Evolutionary conservation across 2,797 vertebrate genomes (phyloP).

Genomic region (Nasua narica): DNA sequence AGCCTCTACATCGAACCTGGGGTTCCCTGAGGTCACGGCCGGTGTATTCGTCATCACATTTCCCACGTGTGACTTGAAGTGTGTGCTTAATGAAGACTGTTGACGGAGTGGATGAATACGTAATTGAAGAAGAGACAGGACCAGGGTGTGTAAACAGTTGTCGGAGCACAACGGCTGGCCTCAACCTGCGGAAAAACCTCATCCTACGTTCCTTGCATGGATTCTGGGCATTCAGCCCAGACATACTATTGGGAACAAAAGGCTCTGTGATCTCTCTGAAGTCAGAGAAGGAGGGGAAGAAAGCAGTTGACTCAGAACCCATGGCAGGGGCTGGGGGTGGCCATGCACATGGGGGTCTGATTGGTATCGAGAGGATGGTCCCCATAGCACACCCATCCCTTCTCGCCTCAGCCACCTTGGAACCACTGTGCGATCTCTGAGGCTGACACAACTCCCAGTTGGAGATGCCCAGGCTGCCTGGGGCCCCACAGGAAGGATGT

Average conservation of each 20-base stretch:
- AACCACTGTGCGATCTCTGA: background rate
- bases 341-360: background rate
- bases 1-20: accelerated
- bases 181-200: background rate
- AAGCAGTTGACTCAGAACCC: background rate
- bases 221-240: background rate
- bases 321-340: too few relatives aligned
- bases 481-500: background rate
- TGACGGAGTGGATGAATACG: background rate
- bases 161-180: too few relatives aligned
- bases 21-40: background rate
- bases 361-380: too few relatives aligned
- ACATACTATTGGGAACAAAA: background rate
- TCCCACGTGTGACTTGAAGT: background rate
- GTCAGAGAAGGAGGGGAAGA: background rate
- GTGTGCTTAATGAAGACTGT: background rate
- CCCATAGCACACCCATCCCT: background rate
- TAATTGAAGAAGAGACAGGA: background rate
- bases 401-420: background rate
- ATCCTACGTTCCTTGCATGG: background rate
- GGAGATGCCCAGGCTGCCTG: background rate
- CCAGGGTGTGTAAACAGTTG: background rate
- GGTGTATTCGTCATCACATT: background rate
- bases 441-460: background rate
- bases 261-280: background rate